phyloP scores from a whole-genome alignment of 2,113 vertebrate genomes.

The Seriola rivoliana region DNA sequence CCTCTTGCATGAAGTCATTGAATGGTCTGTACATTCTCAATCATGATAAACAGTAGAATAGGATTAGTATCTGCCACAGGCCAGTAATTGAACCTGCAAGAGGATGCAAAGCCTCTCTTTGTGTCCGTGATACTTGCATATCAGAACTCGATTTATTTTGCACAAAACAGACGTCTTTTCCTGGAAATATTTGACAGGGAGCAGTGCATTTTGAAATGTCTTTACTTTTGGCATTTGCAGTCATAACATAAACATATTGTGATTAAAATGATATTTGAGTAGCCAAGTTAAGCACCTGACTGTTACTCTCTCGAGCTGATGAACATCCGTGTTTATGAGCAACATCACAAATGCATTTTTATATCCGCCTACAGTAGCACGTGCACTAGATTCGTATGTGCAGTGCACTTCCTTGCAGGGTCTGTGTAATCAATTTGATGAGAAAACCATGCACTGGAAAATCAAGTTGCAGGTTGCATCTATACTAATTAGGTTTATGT shows the following conservation, averaged over 20 bases:
- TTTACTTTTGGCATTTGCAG: constrained; percentile 39
- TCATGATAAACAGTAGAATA: constrained; percentile 61
- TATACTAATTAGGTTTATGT: constrained; percentile 76
- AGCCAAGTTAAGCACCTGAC: constrained; percentile 45
- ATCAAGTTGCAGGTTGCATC: constrained; percentile 77
- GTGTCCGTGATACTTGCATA: constrained; percentile 64
- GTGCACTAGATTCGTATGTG: constrained; percentile 31
- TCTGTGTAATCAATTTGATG: constrained; percentile 73
- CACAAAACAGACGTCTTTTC: constrained; percentile 70
- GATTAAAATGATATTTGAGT: constrained; percentile 43
- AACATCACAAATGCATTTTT: constrained; percentile 45
- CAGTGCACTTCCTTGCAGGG: constrained; percentile 52
- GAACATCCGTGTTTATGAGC: constrained; percentile 26
- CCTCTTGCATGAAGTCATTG: constrained; percentile 76
- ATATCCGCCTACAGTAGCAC: constrained; percentile 28
- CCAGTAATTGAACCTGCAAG: constrained; percentile 73
- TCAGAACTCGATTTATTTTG: constrained; percentile 75
- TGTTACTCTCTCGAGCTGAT: constrained; percentile 57
- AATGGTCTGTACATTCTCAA: constrained; percentile 63
- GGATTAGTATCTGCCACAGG: constrained; percentile 59
- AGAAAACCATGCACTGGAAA: constrained; percentile 79
- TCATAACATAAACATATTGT: constrained; percentile 14
- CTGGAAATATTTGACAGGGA: constrained; percentile 55
- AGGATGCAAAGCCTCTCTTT: constrained; percentile 62
- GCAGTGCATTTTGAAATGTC: constrained; percentile 44